Base-by-base conservation (phyloP, 2,113 vertebrate genomes). In the Rallus limicola region DNA sequence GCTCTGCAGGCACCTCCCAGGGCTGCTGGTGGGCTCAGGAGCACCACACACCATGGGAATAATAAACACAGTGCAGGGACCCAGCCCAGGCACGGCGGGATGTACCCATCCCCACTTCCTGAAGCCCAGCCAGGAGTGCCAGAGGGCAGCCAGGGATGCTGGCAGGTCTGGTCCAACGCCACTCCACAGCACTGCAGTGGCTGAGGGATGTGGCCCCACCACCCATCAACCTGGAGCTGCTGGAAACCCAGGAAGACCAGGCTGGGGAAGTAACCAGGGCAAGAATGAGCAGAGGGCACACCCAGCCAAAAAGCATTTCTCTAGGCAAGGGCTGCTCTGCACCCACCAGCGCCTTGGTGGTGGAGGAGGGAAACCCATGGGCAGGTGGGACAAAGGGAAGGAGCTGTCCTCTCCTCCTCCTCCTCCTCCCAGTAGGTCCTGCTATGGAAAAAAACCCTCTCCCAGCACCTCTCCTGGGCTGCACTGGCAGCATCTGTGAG, bases 171-270 rank as follows among this genome's bases (percentile, higher is more conserved):
- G 6, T 55, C 13, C 76, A 1, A 25, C 23, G 53, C 48, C 58
- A 59, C 65, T 40, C 65, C 62, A 55, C 78, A 58, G 20, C 6
- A 36, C 72, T 44, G 60, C 2, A 2, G 55, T 24, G 79, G 24
- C 25, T 6, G 74, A 88, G 74, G 36, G 64, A 23, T 1, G 0
- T 0, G 0, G 50, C 10, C n/a, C 16, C 2, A 1, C 23, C 88
- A 84, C 62, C 29, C 74, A 13, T 26, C 67, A 40, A 36, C 10
- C 36, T 40, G 62, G 50, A 26, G 52, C 69, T 58, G 24, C 86
- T 88, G 70, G 79, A 38, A 84, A 62, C 23, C 34, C 38, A 86
- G 67, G 50, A 69, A 7, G 16, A 28, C 16, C 62, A 90, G 34
- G 44, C 34, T 64, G 71, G 81, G 83, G 62, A 72, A 82, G 75